Evolutionary conservation across 2,113 vertebrate species (phyloP).

Genomic region (Corydoras maculifer): DNA sequence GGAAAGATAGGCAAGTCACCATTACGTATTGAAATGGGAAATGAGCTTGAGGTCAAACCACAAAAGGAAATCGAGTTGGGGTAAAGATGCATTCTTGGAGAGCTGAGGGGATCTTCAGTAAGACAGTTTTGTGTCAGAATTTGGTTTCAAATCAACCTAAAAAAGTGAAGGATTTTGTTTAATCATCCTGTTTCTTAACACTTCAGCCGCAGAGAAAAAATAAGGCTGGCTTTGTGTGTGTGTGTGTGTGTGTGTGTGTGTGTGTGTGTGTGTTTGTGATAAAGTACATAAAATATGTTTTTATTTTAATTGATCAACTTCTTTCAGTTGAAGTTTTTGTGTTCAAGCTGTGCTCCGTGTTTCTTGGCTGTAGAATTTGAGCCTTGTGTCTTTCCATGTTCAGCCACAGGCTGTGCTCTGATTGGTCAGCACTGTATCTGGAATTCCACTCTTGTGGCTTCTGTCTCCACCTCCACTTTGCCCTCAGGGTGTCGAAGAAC

Average conservation of each 20-base stretch:
- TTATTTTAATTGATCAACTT: too few relatives aligned
- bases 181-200: too few relatives aligned
- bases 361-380: conserved; percentile 37
- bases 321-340: conserved; percentile 1
- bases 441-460: conserved; percentile 69
- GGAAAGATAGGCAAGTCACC: conserved; percentile 3
- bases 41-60: not conserved
- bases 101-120: not conserved
- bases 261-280: not conserved
- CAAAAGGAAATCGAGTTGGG: not conserved
- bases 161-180: too few relatives aligned
- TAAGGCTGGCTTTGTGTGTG: too few relatives aligned
- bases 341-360: conserved; percentile 2
- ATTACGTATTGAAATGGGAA: not conserved
- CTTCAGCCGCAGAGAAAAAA: too few relatives aligned
- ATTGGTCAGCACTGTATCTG: conserved; percentile 66
- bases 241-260: too few relatives aligned
- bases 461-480: conserved; percentile 48
- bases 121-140: not conserved
- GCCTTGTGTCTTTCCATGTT: conserved; percentile 58
- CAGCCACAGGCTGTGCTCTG: conserved; percentile 57
- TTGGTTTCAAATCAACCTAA: not conserved
- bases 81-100: not conserved
- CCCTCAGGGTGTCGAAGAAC: conserved; percentile 55
- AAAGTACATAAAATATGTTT: too few relatives aligned